Evolutionary conservation across 2,113 vertebrate genomes (phyloP), one percentile per base, ranked within the genome.

Genomic region (Microcebus lehilahytsara): DNA sequence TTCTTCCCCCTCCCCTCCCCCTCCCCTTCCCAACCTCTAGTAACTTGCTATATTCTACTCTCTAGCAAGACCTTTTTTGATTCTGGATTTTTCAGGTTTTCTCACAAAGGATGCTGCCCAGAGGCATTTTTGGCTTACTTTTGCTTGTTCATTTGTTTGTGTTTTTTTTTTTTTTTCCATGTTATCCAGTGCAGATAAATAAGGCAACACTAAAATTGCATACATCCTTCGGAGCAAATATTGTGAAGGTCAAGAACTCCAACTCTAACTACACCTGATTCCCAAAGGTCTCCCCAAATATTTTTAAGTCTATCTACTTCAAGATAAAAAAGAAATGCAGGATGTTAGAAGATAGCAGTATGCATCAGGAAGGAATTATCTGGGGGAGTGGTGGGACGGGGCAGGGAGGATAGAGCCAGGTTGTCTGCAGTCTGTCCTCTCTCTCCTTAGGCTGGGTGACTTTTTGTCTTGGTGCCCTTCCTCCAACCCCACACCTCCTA

Each of bases 201-300:
- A 77, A 94, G 34, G 6, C 37, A 95, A n/a, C 8, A 46, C 19
- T 60, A 42, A 66, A 87, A 93, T 77, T n/a, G 12, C 9, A 37
- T 17, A 84, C 12, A 7, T 11, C 46, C 19, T 51, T 0, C 9
- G 53, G 9, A 64, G 5, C 1, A 60, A 91, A 78, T 62, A 85
- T 11, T 80, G 37, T 77, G n/a, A 92, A 90, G 12, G 37, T 90
- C 22, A 87, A 75, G 53, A 56, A 56, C 12, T 67, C 16, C 37
- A 85, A 49, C 25, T 94, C 56, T 84, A 75, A 83, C 86, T 71
- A 86, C 53, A 83, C 3, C 20, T 37, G 62, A 14, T 79, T 86
- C 27, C 34, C n/a, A 78, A 62, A 83, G 56, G 46, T 80, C 27
- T 62, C 17, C 20, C 30, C 27, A 74, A 37, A 30, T 19, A 25